Conservation (phyloP, 2,888 invertebrate genomes). For the Epistrophe eligans region DNA sequence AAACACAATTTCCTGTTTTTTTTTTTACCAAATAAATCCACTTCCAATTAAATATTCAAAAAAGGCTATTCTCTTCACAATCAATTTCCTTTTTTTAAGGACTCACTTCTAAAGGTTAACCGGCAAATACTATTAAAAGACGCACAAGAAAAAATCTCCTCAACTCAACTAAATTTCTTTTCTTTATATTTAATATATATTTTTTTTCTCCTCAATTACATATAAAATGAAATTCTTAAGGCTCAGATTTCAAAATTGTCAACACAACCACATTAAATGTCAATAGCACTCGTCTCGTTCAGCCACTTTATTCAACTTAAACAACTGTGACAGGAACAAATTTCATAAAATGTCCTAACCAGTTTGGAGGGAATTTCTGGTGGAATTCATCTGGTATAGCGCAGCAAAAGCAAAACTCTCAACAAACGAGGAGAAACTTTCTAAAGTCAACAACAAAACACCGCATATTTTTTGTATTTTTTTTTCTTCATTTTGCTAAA, state of each 20-base stretch:
- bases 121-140: not conserved
- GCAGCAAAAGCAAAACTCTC: not conserved
- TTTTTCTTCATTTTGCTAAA: conserved; percentile 27
- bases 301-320: conserved; percentile 33
- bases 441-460: conserved; percentile 23
- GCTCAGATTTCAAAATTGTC: conserved; percentile 30
- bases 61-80: too few relatives aligned
- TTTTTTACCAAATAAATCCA: too few relatives aligned
- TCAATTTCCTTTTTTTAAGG: too few relatives aligned
- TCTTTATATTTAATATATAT: not conserved
- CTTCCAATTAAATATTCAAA: too few relatives aligned
- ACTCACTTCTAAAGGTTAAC: too few relatives aligned
- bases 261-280: conserved; percentile 35
- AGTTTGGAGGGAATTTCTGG: conserved; percentile 14
- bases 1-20: too few relatives aligned
- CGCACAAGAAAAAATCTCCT: not conserved
- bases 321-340: conserved; percentile 44
- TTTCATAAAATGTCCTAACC: conserved; percentile 35
- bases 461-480: conserved; percentile 8
- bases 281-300: conserved; percentile 35
- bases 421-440: conserved; percentile 11
- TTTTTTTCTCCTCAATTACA: conserved; percentile 20
- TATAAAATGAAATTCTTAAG: conserved; percentile 20
- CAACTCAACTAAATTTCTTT: conserved; percentile 8
- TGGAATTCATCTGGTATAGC: not conserved